Evolutionary conservation across 2,888 invertebrate species (phyloP), one percentile per base, ranked within the genome.

Genomic region (Barypeithes pellucidus): DNA sequence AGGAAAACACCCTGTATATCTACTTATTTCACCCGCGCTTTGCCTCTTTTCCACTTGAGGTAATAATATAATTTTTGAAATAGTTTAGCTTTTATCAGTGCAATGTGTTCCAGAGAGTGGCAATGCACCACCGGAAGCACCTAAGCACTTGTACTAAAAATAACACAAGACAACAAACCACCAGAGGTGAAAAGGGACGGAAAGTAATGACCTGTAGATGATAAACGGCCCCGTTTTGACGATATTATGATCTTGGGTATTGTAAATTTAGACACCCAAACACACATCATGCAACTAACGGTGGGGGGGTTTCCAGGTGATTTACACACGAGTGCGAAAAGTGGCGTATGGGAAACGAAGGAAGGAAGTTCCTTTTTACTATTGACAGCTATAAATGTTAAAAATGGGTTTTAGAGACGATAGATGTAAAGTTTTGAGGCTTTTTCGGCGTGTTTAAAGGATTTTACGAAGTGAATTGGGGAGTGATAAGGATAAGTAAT

Each of bases 321-420:
- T 70, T 70, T 70, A 65, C 70, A 47, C 54, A 20, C 41, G 47
- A 62, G 7, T 22, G n/a, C 50, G 22, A 7, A 47, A 18, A 22
- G 18, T 45, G 18, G 4, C n/a, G 24, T 60, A 12, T 33, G n/a
- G 47, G 62, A 52, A 65, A 16, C 39, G 9, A 47, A 20, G 45
- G 62, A 65, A 65, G 65, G 39, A 65, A 50, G 47, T 65, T 50
- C 43, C 14, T 62, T 47, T 62, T 62, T 33, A 14, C 8, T n/a
- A 50, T 65, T 65, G 65, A 47, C 65, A 50, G 65, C 52, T 65
- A 50, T 65, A 22, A 65, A 65, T 65, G 65, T 52, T 65, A 65
- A 52, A 50, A 65, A 39, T 33, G 18, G 9, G 5, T 33, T 57
- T 33, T 9, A 29, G 8, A 14, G 47, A 7, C 47, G 20, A 14